A percentile compares a stretch with the other conserved stretches of the same genome.
Evolutionary conservation across 2,888 invertebrate genomes (phyloP).

Genomic region (Nephrotoma appendiculata): DNA sequence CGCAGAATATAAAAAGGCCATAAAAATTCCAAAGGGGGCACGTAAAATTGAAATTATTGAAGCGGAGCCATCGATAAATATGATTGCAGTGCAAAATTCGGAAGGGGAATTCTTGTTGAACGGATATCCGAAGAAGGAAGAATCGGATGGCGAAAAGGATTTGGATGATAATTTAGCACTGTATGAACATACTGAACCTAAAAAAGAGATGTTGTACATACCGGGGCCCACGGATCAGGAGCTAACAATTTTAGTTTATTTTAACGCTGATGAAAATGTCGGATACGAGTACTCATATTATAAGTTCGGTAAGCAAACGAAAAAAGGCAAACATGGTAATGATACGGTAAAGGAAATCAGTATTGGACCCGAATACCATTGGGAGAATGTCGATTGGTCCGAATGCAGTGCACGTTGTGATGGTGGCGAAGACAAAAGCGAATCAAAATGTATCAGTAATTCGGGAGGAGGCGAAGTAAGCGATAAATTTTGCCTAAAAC

Average conservation of each 20-base stretch:
- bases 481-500: slow-evolving; percentile 33
- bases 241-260: slow-evolving; percentile 26
- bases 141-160: slow-evolving; percentile 30
- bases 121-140: slow-evolving; percentile 37
- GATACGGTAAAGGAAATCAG: background rate
- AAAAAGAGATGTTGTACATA: slow-evolving; percentile 41
- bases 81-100: slow-evolving; percentile 39
- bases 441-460: slow-evolving; percentile 41
- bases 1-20: slow-evolving; percentile 28
- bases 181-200: slow-evolving; percentile 35
- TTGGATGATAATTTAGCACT: slow-evolving; percentile 35
- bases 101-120: slow-evolving; percentile 40
- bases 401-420: slow-evolving; percentile 48
- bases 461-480: slow-evolving; percentile 41
- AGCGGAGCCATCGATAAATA: slow-evolving; percentile 37
- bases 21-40: slow-evolving; percentile 41
- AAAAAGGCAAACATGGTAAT: background rate
- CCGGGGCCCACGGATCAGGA: slow-evolving; percentile 46
- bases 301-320: background rate
- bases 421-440: slow-evolving; percentile 39
- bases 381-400: slow-evolving; percentile 47
- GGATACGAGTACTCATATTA: slow-evolving; percentile 10
- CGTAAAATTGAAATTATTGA: slow-evolving; percentile 46
- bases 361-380: slow-evolving; percentile 31
- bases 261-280: slow-evolving; percentile 5